These are phyloP conservation scores for Stylophora pistillata DNA, from an alignment of 64 coral and sea anemone genomes.

Conservation along the genomic window DNA sequence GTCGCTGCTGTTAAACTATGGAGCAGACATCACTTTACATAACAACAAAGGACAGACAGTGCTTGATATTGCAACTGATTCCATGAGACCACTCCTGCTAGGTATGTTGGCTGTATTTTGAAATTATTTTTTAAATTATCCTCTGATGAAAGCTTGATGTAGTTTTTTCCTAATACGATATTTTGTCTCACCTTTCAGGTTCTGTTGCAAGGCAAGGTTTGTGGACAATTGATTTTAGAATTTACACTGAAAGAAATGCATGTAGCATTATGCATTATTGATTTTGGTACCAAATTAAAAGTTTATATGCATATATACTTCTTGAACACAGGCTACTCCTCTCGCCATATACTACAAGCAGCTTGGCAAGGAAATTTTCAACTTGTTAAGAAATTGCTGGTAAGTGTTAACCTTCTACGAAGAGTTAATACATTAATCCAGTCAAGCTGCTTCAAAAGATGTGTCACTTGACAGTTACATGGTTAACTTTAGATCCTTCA, in stretches of 20 bases:
- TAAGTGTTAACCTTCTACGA: conserved; percentile 16
- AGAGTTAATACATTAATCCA: neutral
- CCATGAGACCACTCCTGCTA: conserved; percentile 62
- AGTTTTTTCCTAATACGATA: neutral
- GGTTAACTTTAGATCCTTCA: too few relatives aligned
- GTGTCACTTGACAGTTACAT: too few relatives aligned
- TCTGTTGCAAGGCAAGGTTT: conserved; percentile 89
- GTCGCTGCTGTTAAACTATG: conserved; percentile 74
- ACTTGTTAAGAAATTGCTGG: conserved; percentile 76
- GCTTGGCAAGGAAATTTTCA: conserved; percentile 95
- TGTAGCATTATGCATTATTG: too few relatives aligned
- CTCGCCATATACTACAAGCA: conserved; percentile 85
- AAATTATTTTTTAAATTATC: neutral
- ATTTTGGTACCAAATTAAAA: too few relatives aligned
- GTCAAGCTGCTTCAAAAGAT: neutral
- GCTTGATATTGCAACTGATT: conserved; percentile 63
- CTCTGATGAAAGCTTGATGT: too few relatives aligned
- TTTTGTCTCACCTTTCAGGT: conserved; percentile 39
- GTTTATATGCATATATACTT: neutral
- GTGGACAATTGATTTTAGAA: neutral
- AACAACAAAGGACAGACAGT: conserved; percentile 68
- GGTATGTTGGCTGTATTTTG: conserved; percentile 26
- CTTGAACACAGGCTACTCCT: conserved; percentile 53
- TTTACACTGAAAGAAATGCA: too few relatives aligned
- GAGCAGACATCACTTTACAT: conserved; percentile 77